Evolutionary conservation across 1,140 invertebrate genomes (phyloP).

Genomic region (Euglossa dilemma): DNA sequence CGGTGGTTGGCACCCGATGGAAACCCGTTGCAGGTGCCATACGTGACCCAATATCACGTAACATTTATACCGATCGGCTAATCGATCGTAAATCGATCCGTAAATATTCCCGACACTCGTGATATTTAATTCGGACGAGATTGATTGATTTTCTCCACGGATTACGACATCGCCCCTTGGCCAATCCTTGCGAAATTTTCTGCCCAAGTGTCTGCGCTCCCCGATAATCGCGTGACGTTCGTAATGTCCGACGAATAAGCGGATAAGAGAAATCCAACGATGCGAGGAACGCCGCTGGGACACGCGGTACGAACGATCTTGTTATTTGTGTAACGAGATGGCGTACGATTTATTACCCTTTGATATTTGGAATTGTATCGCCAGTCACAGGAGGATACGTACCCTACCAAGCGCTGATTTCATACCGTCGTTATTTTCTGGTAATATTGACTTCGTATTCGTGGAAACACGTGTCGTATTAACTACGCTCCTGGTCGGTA

Average conservation of each 20-base stretch:
- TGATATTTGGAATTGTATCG: too few species aligned
- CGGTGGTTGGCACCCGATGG: background rate
- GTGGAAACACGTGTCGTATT: too few species aligned
- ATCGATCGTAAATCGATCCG: background rate
- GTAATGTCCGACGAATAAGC: background rate
- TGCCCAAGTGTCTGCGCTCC: background rate
- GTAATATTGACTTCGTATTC: too few species aligned
- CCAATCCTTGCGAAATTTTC: background rate
- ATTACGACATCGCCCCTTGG: background rate
- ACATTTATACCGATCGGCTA: background rate
- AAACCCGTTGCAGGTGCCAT: background rate
- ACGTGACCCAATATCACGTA: background rate
- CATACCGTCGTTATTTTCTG: too few species aligned
- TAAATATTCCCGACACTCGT: background rate
- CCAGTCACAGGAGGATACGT: too few species aligned
- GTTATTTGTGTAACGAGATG: too few species aligned
- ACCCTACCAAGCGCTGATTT: too few species aligned
- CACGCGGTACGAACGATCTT: too few species aligned
- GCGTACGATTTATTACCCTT: too few species aligned
- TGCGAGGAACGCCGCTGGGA: too few species aligned
- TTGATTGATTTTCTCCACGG: background rate
- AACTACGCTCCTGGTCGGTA: too few species aligned
- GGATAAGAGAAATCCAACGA: background rate
- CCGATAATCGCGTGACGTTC: background rate
- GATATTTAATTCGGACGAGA: background rate